Conservation (phyloP, 2,888 invertebrate genomes). For the Ellobium chinense region DNA sequence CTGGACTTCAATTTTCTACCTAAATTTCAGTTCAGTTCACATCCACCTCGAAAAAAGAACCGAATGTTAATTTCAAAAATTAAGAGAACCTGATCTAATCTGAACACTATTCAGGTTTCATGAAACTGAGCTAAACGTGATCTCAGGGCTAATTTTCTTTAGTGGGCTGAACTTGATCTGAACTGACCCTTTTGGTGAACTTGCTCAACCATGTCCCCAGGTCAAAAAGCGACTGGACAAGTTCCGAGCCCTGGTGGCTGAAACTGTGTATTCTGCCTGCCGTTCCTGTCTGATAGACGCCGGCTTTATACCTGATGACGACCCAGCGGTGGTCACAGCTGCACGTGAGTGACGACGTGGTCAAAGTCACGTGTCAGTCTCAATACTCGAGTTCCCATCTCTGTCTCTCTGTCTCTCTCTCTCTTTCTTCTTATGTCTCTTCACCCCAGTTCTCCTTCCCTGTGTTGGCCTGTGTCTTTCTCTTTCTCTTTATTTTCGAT, state of each 20-base stretch:
- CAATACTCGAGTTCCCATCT: neutral
- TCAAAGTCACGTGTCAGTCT: neutral
- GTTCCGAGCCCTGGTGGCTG: slow-evolving; percentile 26
- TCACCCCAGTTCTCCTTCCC: neutral
- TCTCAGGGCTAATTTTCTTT: too few species aligned
- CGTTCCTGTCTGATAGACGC: slow-evolving; percentile 39
- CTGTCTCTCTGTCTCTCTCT: slow-evolving; percentile 27
- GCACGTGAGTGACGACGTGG: too few species aligned
- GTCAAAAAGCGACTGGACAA: slow-evolving; percentile 15
- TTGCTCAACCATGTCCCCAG: neutral
- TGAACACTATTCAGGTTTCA: too few species aligned
- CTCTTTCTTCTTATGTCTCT: slow-evolving; percentile 6
- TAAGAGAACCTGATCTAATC: too few species aligned
- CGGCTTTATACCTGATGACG: slow-evolving; percentile 41
- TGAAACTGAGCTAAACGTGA: too few species aligned
- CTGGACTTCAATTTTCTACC: too few species aligned
- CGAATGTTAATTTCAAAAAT: too few species aligned
- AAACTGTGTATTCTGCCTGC: slow-evolving; percentile 36
- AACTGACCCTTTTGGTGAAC: too few species aligned
- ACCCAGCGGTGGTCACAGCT: neutral
- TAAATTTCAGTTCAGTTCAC: too few species aligned
- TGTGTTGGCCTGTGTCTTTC: neutral
- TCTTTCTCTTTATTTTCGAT: too few species aligned
- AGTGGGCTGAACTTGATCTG: too few species aligned
- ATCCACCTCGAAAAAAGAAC: too few species aligned